phyloP scores from a whole-genome alignment of 37 sponge, comb jelly and placozoan species.

The Hexactinellida sp. region DNA sequence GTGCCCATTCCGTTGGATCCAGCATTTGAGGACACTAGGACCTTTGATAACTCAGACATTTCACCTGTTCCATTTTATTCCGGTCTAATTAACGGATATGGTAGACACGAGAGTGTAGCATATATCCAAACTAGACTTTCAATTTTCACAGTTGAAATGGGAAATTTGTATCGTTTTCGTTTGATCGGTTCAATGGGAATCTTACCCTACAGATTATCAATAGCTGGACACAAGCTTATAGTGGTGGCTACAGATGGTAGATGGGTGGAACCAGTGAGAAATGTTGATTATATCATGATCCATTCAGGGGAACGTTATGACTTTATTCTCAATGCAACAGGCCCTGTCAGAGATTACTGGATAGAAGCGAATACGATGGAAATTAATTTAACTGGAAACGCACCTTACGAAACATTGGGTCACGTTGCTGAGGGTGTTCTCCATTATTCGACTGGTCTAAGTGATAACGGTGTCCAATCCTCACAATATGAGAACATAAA shows the following conservation, averaged over 20 bases:
- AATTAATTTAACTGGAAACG: not conserved
- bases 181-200: conserved; percentile 53
- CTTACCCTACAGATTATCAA: conserved; percentile 50
- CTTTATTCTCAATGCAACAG: not conserved
- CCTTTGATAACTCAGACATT: conserved; percentile 40
- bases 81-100: conserved; percentile 60
- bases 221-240: conserved; percentile 42
- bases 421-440: not conserved
- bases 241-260: conserved; percentile 50
- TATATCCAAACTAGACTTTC: not conserved
- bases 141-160: not conserved
- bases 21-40: not conserved
- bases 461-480: conserved; percentile 1
- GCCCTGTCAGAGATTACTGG: not conserved
- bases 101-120: conserved; percentile 16
- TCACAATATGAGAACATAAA: not conserved
- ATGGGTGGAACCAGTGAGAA: conserved; percentile 1
- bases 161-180: conserved; percentile 43
- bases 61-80: conserved; percentile 58
- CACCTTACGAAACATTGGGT: not conserved
- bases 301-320: conserved; percentile 17
- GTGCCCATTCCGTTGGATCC: not conserved
- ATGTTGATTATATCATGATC: not conserved
- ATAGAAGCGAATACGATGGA: conserved; percentile 11
- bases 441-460: not conserved